Conservation (phyloP, 2,797 vertebrate genomes). For the Simalia tracyae region DNA sequence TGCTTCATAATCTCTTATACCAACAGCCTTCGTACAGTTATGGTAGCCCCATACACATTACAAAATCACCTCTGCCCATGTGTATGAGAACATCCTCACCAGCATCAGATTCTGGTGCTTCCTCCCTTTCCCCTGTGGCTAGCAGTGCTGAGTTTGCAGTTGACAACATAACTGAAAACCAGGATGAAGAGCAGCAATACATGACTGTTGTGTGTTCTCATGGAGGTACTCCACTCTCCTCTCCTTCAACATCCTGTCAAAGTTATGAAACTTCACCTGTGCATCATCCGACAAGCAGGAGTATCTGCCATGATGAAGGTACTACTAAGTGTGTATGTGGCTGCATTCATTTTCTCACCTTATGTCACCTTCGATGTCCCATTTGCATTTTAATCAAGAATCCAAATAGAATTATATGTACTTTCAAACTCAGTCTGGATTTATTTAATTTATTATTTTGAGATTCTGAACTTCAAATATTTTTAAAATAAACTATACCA, state of each 20-base stretch:
- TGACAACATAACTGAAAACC: conserved; percentile 68
- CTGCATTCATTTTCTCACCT: conserved; percentile 39
- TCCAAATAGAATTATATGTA: background rate
- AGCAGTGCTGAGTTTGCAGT: conserved; percentile 70
- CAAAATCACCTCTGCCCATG: conserved; percentile 75
- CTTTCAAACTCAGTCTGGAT: background rate
- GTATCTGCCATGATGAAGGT: conserved; percentile 73
- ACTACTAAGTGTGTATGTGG: conserved; percentile 44
- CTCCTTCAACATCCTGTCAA: conserved; percentile 72
- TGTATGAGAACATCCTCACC: conserved; percentile 74
- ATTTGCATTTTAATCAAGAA: background rate
- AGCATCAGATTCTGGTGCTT: conserved; percentile 78
- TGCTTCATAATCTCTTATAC: conserved; percentile 75
- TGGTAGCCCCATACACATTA: conserved; percentile 77
- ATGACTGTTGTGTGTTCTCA: conserved; percentile 15
- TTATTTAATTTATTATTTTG: background rate
- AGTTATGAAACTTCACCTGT: conserved; percentile 75
- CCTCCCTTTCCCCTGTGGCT: conserved; percentile 73
- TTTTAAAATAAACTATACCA: background rate
- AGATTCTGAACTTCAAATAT: background rate
- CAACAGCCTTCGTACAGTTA: conserved; percentile 76
- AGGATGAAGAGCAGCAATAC: conserved; percentile 58
- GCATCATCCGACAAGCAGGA: conserved; percentile 64
- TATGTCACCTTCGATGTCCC: background rate
- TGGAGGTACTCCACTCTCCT: conserved; percentile 68